phyloP scores from a whole-genome alignment of 2,888 invertebrate species.

The Drosophila barbarae region DNA sequence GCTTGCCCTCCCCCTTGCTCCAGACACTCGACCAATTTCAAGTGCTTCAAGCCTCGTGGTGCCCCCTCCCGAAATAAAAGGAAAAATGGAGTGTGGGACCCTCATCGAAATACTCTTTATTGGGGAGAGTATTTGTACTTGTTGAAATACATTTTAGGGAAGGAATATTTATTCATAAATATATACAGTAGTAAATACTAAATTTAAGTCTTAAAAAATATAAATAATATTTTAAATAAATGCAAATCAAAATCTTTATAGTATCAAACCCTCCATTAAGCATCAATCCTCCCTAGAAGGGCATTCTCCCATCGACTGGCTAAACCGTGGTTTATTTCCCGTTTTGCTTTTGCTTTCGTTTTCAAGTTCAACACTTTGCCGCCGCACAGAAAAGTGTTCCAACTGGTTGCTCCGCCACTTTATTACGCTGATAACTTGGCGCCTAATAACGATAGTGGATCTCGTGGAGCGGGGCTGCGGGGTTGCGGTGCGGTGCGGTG shows the following conservation, averaged over 20 bases:
- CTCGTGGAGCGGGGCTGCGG: background rate
- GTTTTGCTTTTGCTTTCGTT: slow-evolving; percentile 63
- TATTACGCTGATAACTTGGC: slow-evolving; percentile 62
- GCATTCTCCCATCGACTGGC: slow-evolving; percentile 35
- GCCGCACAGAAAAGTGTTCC: slow-evolving; percentile 57
- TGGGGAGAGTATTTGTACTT: background rate
- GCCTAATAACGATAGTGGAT: slow-evolving; percentile 31
- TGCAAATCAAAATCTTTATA: too few species aligned
- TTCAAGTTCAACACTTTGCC: slow-evolving; percentile 75
- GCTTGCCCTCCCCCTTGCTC: background rate
- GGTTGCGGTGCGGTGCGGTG: slow-evolving; percentile 26
- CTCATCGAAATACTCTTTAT: slow-evolving; percentile 4
- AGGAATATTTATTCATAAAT: too few species aligned
- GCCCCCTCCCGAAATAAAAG: background rate
- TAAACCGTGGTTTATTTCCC: slow-evolving; percentile 10
- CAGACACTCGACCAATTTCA: slow-evolving; percentile 13
- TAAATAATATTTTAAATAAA: background rate
- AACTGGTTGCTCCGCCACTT: slow-evolving; percentile 69
- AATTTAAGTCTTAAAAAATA: too few species aligned
- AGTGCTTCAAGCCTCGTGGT: slow-evolving; percentile 18
- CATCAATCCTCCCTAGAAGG: slow-evolving; percentile 7
- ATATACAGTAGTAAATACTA: too few species aligned
- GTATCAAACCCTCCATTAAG: too few species aligned
- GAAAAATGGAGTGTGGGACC: slow-evolving; percentile 6
- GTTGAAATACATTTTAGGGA: too few species aligned